A percentile compares a stretch with the other conserved stretches of the same genome.
Conservation (phyloP, 1,140 invertebrate genomes). For the Marisa cornuarietis region DNA sequence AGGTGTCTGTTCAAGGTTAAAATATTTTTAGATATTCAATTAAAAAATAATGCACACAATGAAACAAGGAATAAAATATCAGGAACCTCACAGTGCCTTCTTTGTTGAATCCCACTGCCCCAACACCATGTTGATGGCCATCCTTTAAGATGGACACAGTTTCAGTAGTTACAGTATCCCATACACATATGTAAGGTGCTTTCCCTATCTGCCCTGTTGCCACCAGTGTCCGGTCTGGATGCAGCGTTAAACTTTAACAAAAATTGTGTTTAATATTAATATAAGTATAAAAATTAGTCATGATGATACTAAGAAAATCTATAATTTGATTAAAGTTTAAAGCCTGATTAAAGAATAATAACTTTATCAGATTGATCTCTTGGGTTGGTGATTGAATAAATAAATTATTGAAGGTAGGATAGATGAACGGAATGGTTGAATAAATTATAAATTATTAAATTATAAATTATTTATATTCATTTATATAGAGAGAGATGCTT, state of each 20-base stretch:
- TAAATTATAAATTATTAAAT: too few relatives aligned
- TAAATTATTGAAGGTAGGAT: too few relatives aligned
- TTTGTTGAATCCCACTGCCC: conserved; percentile 60
- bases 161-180: conserved; percentile 57
- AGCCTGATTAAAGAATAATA: too few relatives aligned
- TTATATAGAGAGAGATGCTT: too few relatives aligned
- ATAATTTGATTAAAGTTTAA: too few relatives aligned
- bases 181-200: conserved; percentile 64
- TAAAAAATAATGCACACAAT: neutral
- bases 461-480: too few relatives aligned
- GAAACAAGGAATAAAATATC: conserved; percentile 7
- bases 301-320: too few relatives aligned
- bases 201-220: conserved; percentile 67
- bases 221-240: conserved; percentile 61
- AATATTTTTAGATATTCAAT: neutral
- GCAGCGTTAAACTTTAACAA: conserved; percentile 57
- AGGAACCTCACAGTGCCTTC: conserved; percentile 55
- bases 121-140: conserved; percentile 63
- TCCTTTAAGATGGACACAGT: conserved; percentile 63
- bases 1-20: neutral
- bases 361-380: too few relatives aligned
- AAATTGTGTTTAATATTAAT: neutral
- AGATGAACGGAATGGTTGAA: too few relatives aligned
- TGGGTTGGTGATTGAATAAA: too few relatives aligned
- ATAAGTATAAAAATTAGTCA: too few relatives aligned